Evolutionary conservation across 1,140 invertebrate genomes (phyloP).

Genomic region (Drosophila erecta): DNA sequence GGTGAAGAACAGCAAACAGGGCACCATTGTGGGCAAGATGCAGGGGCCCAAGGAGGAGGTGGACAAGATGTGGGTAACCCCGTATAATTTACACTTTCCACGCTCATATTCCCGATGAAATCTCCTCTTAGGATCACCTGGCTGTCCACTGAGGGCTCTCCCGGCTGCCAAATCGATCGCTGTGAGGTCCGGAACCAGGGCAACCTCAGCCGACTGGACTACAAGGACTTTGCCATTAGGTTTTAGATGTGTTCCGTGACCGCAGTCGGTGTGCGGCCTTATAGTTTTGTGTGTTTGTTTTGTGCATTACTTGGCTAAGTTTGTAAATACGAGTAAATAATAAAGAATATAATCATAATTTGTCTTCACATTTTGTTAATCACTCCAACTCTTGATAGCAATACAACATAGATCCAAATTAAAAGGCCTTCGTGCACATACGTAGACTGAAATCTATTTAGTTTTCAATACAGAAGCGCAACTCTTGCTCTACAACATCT

Average conservation of each 20-base stretch:
- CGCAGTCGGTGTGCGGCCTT: neutral
- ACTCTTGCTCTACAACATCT: slow-evolving; percentile 54
- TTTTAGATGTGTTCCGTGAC: slow-evolving; percentile 87
- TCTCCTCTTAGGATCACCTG: slow-evolving; percentile 89
- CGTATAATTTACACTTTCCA: too few relatives aligned
- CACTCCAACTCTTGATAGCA: neutral
- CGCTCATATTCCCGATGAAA: neutral
- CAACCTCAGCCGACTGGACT: slow-evolving; percentile 90
- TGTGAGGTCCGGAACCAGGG: slow-evolving; percentile 93
- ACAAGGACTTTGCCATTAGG: slow-evolving; percentile 92
- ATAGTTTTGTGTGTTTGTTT: slow-evolving; percentile 62
- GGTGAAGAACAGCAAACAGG: slow-evolving; percentile 95
- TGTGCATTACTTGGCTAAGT: slow-evolving; percentile 74
- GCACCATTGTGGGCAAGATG: slow-evolving; percentile 94
- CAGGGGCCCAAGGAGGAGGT: slow-evolving; percentile 91
- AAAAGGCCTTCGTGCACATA: slow-evolving; percentile 44
- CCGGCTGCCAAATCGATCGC: slow-evolving; percentile 92
- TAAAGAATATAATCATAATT: slow-evolving; percentile 42
- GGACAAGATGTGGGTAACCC: slow-evolving; percentile 93
- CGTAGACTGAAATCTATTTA: slow-evolving; percentile 71
- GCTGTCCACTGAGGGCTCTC: slow-evolving; percentile 93
- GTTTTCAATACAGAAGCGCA: slow-evolving; percentile 67
- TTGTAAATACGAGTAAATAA: slow-evolving; percentile 69
- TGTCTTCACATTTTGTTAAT: too few relatives aligned
- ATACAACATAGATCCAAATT: neutral